Evolutionary conservation across 2,113 vertebrate species (phyloP).

Genomic region (Mirza zaza): DNA sequence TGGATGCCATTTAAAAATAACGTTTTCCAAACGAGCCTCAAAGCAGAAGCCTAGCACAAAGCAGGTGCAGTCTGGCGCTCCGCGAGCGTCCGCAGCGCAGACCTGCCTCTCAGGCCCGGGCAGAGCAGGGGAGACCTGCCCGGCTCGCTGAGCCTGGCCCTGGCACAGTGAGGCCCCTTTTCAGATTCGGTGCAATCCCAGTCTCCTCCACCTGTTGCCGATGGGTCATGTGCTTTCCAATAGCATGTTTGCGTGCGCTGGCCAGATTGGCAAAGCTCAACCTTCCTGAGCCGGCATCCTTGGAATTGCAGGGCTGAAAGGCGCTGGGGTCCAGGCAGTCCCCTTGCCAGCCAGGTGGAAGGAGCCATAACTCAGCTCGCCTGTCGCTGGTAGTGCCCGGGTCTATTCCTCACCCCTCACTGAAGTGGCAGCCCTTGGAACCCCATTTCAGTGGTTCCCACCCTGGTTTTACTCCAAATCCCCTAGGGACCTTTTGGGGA

Average conservation of each 20-base stretch:
- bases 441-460: not conserved
- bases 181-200: not conserved
- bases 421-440: not conserved
- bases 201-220: not conserved
- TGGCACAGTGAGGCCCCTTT: not conserved
- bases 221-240: not conserved
- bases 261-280: not conserved
- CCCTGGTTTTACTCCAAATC: not conserved
- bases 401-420: not conserved
- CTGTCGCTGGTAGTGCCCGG: not conserved
- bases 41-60: conserved; percentile 30
- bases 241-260: not conserved
- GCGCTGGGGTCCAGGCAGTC: not conserved
- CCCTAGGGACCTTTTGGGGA: not conserved
- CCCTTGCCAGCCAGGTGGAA: not conserved
- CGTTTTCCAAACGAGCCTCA: conserved; percentile 54
- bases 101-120: conserved; percentile 42
- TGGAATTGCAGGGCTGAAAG: not conserved
- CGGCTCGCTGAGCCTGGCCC: not conserved
- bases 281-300: not conserved
- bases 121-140: too few species aligned
- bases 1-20: conserved; percentile 55
- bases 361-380: not conserved
- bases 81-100: conserved; percentile 64
- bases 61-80: conserved; percentile 64